These are phyloP conservation scores for Falco concolor DNA, from an alignment of 2,797 vertebrate species.

Conservation along the genomic window DNA sequence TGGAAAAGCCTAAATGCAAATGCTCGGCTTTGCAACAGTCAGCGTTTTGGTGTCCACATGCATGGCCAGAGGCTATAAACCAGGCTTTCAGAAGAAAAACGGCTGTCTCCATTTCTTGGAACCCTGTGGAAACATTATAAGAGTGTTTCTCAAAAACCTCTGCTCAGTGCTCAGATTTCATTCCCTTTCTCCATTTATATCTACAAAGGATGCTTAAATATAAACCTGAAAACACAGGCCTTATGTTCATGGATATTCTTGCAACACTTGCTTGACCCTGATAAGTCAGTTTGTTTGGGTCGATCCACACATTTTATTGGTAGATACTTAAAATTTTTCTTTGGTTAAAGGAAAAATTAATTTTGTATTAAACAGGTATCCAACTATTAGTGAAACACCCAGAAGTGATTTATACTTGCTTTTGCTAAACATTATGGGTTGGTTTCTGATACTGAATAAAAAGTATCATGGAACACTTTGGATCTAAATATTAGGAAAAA, in stretches of 20 bases:
- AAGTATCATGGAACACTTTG: not conserved
- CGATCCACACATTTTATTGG: not conserved
- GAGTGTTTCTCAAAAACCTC: not conserved
- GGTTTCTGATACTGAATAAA: not conserved
- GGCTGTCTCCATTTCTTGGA: not conserved
- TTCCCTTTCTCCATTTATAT: not conserved
- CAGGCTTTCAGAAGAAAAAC: not conserved
- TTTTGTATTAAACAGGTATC: not conserved
- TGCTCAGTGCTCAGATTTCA: not conserved
- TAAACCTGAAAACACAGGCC: not conserved
- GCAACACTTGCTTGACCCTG: not conserved
- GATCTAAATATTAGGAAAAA: not conserved
- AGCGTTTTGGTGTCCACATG: not conserved
- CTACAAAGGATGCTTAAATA: not conserved
- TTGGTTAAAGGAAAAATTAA: not conserved
- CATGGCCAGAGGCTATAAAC: not conserved
- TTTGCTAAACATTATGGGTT: not conserved
- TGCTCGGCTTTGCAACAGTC: not conserved
- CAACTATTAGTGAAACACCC: not conserved
- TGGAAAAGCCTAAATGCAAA: not conserved
- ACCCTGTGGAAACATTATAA: not conserved
- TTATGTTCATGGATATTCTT: not conserved
- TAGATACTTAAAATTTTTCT: not conserved
- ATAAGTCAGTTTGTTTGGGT: not conserved
- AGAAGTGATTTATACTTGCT: not conserved